Evolutionary conservation across 2,113 vertebrate genomes (phyloP), one percentile per base, ranked within the genome.

Genomic region (Carollia perspicillata): DNA sequence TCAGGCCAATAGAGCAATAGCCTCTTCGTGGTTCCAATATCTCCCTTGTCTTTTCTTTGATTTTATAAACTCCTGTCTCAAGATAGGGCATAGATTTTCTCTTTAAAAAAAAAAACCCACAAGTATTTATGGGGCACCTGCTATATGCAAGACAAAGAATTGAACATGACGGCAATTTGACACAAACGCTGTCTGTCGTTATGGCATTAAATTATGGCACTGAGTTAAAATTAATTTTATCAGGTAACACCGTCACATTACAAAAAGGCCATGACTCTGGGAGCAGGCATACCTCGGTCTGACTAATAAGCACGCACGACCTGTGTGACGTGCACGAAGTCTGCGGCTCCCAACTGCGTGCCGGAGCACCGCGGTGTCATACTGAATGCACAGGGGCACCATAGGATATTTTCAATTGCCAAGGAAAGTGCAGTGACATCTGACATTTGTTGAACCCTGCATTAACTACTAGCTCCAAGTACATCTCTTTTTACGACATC

Each of bases 41-140:
- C 75, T 95, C 74, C 95, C n/a, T 71, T 75, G 37, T 75, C 5
- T 42, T 94, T 60, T 51, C 86, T 42, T 49, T 75, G 60, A 77
- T 22, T 96, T 90, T 78, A 84, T 83, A 93, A 90, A 89, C 55
- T 69, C 83, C 85, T 53, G 4, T 66, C 47, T 90, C 28, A n/a
- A 75, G 30, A 75, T 30, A 74, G 26, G 8, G 14, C 55, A 26
- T 5, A 77, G 17, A 37, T 51, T 75, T 51, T 51, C 49, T 51
- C 49, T 16, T 51, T 17, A 49, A 49, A 49, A 12, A 14, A 51
- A 17, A 13, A 51, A 16, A 51, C 37, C 16, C 44, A 51, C 33
- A 78, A 79, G 53, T 66, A 93, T 35, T 94, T 95, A 74, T 13
- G 65, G 44, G 18, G 74, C 28, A 65, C 3, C 12, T 93, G 16